These are phyloP conservation scores for Lepeophtheirus nordmannii DNA, from an alignment of 2,888 invertebrate species.

Conservation along the genomic window DNA sequence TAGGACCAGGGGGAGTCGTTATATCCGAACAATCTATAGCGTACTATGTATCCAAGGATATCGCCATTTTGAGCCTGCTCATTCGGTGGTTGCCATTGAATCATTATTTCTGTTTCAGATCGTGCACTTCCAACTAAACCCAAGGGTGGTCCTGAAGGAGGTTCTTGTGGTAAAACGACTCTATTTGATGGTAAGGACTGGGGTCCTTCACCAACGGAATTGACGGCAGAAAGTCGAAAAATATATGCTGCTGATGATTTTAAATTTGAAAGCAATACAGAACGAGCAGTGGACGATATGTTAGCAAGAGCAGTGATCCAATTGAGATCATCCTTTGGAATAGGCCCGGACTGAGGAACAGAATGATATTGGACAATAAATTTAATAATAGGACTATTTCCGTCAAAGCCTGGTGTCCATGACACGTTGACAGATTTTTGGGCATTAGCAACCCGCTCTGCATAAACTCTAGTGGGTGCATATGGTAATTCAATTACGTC, in stretches of 20 bases:
- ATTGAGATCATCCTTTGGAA: constrained; percentile 65
- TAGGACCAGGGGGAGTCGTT: constrained; percentile 71
- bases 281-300: constrained; percentile 59
- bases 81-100: constrained; percentile 86
- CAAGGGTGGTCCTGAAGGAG: constrained; percentile 86
- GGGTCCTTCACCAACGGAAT: constrained; percentile 85
- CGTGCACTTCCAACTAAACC: constrained; percentile 87
- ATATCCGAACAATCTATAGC: constrained; percentile 79
- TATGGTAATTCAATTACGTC: constrained; percentile 89
- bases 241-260: constrained; percentile 91
- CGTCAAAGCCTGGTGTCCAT: constrained; percentile 93
- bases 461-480: constrained; percentile 72
- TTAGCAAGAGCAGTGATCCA: constrained; percentile 78
- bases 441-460: constrained; percentile 38
- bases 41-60: constrained; percentile 77
- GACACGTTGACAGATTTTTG: constrained; percentile 66
- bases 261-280: constrained; percentile 62
- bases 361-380: constrained; percentile 81
- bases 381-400: constrained; percentile 82
- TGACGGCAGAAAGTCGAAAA: constrained; percentile 89
- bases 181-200: constrained; percentile 76
- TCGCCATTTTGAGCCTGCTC: constrained; percentile 90
- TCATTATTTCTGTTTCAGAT: constrained; percentile 84
- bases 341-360: constrained; percentile 58
- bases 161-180: constrained; percentile 87